Percentiles rank a stretch among this genome's conserved stretches.
These are phyloP conservation scores for Uropetala carovei DNA, from an alignment of 2,888 invertebrate genomes.

Conservation along the genomic window DNA sequence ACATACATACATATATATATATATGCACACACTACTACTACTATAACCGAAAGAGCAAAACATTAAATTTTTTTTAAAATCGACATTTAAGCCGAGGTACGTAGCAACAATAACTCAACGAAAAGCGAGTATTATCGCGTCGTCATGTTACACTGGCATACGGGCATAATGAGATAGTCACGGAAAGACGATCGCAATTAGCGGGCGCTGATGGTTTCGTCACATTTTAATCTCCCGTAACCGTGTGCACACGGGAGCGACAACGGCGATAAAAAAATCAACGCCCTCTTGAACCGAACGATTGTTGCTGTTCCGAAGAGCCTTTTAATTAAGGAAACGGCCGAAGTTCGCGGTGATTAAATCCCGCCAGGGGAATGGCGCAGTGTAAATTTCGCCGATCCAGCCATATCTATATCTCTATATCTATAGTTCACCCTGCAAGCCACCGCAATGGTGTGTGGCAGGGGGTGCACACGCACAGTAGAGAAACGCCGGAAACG, in stretches of 20 bases:
- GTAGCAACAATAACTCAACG: neutral
- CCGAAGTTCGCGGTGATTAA: neutral
- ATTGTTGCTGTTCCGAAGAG: neutral
- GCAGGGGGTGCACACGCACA: no score
- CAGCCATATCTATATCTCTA: no score
- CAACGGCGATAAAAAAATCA: constrained; percentile 1
- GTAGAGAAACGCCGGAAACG: neutral
- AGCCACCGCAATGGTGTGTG: no score
- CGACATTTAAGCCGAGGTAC: no score
- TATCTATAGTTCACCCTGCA: no score
- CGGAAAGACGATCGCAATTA: neutral
- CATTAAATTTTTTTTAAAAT: no score
- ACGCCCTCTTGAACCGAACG: neutral
- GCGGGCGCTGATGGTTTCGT: neutral
- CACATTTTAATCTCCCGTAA: neutral
- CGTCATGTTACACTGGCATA: neutral
- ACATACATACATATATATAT: no score
- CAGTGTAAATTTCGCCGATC: neutral
- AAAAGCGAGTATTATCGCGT: neutral
- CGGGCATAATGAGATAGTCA: neutral
- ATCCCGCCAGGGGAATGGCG: neutral
- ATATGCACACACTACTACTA: no score
- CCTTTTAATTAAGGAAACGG: neutral
- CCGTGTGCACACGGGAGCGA: neutral
- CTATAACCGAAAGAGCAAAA: no score